Percentiles rank a stretch among this genome's conserved stretches.
Evolutionary conservation across 2,113 vertebrate genomes (phyloP).

Genomic region (Amblyopsis rosae): DNA sequence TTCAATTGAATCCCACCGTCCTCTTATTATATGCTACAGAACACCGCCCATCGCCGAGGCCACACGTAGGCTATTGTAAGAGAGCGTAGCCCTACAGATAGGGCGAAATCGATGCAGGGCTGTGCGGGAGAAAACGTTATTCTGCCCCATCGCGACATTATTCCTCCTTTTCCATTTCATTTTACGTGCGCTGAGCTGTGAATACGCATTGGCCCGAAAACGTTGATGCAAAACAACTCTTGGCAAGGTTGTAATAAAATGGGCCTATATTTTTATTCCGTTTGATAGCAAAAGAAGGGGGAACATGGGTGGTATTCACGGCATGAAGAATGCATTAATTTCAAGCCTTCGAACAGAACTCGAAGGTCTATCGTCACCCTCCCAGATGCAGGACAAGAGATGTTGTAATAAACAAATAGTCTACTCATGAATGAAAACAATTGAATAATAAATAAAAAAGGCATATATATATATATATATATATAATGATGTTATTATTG

Average conservation of each 20-base stretch:
- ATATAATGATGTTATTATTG: no score
- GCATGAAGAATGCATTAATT: no score
- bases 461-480: no score
- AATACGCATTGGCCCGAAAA: conserved; percentile 41
- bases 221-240: conserved; percentile 31
- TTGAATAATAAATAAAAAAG: no score
- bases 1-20: conserved; percentile 62
- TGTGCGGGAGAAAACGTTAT: conserved; percentile 1
- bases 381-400: no score
- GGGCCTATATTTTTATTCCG: conserved; percentile 37
- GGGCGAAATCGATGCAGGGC: neutral
- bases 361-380: no score
- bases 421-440: no score
- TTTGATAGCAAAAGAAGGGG: conserved; percentile 52
- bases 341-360: no score
- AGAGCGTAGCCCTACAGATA: neutral
- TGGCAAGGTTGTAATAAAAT: conserved; percentile 16
- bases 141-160: conserved; percentile 25
- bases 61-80: conserved; percentile 17
- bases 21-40: conserved; percentile 30
- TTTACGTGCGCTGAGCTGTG: conserved; percentile 13
- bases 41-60: conserved; percentile 16
- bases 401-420: no score
- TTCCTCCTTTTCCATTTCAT: neutral
- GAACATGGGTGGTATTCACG: no score